These are phyloP conservation scores for Pachydiplax longipennis DNA, from an alignment of 2,888 invertebrate species.

Conservation along the genomic window DNA sequence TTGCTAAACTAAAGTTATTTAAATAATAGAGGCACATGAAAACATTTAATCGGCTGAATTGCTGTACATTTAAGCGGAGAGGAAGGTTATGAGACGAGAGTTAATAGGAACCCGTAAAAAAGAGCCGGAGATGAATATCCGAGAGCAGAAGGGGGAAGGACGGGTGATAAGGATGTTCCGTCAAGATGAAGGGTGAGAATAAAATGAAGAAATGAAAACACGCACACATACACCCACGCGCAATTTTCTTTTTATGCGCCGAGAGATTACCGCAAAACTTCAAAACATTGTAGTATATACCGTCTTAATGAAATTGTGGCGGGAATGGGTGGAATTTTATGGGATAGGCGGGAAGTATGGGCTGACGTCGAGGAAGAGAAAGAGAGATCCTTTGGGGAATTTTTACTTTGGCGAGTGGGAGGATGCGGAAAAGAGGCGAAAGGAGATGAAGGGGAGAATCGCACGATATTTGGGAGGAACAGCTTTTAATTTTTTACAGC, in stretches of 20 bases:
- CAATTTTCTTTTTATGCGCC: slow-evolving; percentile 8
- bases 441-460: neutral
- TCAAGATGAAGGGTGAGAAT: slow-evolving; percentile 23
- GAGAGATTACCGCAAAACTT: slow-evolving; percentile 42
- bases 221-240: neutral
- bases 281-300: slow-evolving; percentile 43
- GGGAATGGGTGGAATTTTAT: slow-evolving; percentile 26
- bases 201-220: slow-evolving; percentile 26
- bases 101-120: slow-evolving; percentile 15
- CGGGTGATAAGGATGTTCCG: neutral
- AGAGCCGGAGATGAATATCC: slow-evolving; percentile 12
- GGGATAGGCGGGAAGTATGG: neutral
- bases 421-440: neutral
- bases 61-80: neutral
- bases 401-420: slow-evolving; percentile 5
- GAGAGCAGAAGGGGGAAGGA: neutral
- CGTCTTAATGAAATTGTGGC: slow-evolving; percentile 43
- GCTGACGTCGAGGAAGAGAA: neutral
- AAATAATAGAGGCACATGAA: neutral
- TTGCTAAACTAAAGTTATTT: neutral
- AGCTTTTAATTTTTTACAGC: slow-evolving; percentile 43
- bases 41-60: neutral
- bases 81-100: neutral
- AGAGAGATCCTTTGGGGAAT: neutral
- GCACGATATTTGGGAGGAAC: slow-evolving; percentile 37